Conservation (phyloP, 2,888 invertebrate species). For the Tachina lurida region DNA sequence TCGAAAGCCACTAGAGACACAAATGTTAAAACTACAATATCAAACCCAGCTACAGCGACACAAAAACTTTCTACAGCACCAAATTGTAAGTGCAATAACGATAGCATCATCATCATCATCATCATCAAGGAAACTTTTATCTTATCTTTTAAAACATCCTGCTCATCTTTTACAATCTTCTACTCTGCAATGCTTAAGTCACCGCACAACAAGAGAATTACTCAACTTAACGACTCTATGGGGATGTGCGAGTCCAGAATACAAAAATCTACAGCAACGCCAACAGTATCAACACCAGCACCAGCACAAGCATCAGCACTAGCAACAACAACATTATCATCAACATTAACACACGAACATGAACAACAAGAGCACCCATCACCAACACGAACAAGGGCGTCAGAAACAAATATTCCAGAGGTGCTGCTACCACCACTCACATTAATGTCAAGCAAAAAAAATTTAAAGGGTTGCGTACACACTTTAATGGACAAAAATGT, state of each 20-base stretch:
- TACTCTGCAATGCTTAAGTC: slow-evolving; percentile 34
- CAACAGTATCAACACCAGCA: neutral
- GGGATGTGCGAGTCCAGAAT: slow-evolving; percentile 48
- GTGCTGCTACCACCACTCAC: slow-evolving; percentile 61
- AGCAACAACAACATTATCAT: slow-evolving; percentile 10
- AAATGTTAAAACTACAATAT: slow-evolving; percentile 62
- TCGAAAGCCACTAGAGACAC: slow-evolving; percentile 34
- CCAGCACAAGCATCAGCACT: neutral
- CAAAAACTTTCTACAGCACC: slow-evolving; percentile 39
- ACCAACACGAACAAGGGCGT: slow-evolving; percentile 23
- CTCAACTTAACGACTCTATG: slow-evolving; percentile 56
- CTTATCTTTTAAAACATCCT: slow-evolving; percentile 32
- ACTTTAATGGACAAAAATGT: slow-evolving; percentile 53
- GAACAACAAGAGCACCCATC: neutral
- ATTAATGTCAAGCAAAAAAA: slow-evolving; percentile 59
- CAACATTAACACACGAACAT: slow-evolving; percentile 13
- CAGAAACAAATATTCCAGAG: slow-evolving; percentile 41
- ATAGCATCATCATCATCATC: slow-evolving; percentile 11
- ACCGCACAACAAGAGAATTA: slow-evolving; percentile 60
- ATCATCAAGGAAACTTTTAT: slow-evolving; percentile 36
- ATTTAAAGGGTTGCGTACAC: slow-evolving; percentile 46
- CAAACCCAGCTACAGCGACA: slow-evolving; percentile 18
- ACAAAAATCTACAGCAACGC: slow-evolving; percentile 4
- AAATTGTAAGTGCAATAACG: slow-evolving; percentile 40
- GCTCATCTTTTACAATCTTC: slow-evolving; percentile 31